Evolutionary conservation across 2,113 vertebrate species (phyloP), one percentile per base, ranked within the genome.

Genomic region (Phylloscopus trochilus): DNA sequence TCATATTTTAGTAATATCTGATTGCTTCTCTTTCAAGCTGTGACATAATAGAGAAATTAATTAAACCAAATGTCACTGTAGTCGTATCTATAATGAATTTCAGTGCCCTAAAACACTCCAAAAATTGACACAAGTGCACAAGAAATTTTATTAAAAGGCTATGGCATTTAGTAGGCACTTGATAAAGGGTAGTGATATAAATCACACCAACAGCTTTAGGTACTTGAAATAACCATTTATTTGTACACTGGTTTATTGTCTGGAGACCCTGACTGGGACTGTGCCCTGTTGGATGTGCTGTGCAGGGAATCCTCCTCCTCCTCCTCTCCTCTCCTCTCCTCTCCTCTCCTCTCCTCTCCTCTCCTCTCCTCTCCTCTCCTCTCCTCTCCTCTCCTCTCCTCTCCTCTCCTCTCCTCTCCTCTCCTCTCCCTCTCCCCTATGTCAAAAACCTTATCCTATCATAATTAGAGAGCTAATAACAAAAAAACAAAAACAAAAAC

Each of bases 11-110:
- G n/a, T 86, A 81, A 31, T 58, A 76, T 59, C 35, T 76, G 56
- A 92, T 80, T 90, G 35, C 51, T 89, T 90, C 74, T 95, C 33
- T 83, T 87, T 92, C 78, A 95, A 94, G 51, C 84, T 92, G 78
- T 85, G 78, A 85, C 59, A 90, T 89, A 94, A 92, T 51, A 85
- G 31, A 91, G 68, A 90, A 95, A 96, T 92, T 85, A 91, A 95
- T 95, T 96, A 96, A 94, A 88, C 43, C 33, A 92, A 87, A 92
- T 95, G 81, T 76, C 89, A 91, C 67, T 43, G 55, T 82, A 89
- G n/a, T 70, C 46, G 2, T 95, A 73, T 85, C 74, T 87, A 13
- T 95, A 94, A 95, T 96, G 70, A 95, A 94, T 89, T 63, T 85
- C 49, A 39, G 43, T 93, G 72, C 82, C 75, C 70, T 90, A 82